Evolutionary conservation across 2,888 invertebrate genomes (phyloP).

Genomic region (Drosophila monieri): DNA sequence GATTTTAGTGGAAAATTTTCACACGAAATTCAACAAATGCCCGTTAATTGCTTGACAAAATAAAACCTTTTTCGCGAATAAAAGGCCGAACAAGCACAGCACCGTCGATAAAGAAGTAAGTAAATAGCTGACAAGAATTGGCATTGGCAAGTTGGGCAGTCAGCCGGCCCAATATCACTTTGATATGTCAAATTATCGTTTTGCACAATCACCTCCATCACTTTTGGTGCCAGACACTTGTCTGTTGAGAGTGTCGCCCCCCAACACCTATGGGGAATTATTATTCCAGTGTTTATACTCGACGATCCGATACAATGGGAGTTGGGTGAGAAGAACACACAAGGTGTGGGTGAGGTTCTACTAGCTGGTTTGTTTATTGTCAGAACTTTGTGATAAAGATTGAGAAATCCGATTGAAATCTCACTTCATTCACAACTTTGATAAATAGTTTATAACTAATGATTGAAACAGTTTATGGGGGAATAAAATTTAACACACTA

Average conservation of each 20-base stretch:
- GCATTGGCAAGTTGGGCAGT: constrained; percentile 19
- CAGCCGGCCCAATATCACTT: constrained; percentile 4
- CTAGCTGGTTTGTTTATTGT: neutral
- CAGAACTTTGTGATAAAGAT: neutral
- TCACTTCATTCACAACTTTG: neutral
- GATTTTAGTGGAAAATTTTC: constrained; percentile 67
- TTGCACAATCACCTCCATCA: constrained; percentile 41
- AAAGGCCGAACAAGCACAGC: constrained; percentile 21
- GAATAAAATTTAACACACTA: neutral
- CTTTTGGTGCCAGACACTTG: constrained; percentile 33
- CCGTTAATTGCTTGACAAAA: constrained; percentile 70
- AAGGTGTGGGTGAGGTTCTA: constrained; percentile 7
- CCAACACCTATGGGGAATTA: constrained; percentile 13
- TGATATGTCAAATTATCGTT: constrained; percentile 40
- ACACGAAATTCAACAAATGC: constrained; percentile 69
- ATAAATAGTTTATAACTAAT: neutral
- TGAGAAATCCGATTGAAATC: neutral
- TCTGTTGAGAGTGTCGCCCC: constrained; percentile 30
- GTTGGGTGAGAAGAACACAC: constrained; percentile 27
- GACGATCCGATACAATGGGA: constrained; percentile 7
- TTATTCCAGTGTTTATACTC: neutral
- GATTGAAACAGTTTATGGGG: neutral
- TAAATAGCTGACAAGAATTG: constrained; percentile 40
- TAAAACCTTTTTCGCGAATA: constrained; percentile 40
- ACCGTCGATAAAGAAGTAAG: constrained; percentile 36